Evolutionary conservation across 1,140 invertebrate species (phyloP).

Genomic region (Scaptomyza montana): DNA sequence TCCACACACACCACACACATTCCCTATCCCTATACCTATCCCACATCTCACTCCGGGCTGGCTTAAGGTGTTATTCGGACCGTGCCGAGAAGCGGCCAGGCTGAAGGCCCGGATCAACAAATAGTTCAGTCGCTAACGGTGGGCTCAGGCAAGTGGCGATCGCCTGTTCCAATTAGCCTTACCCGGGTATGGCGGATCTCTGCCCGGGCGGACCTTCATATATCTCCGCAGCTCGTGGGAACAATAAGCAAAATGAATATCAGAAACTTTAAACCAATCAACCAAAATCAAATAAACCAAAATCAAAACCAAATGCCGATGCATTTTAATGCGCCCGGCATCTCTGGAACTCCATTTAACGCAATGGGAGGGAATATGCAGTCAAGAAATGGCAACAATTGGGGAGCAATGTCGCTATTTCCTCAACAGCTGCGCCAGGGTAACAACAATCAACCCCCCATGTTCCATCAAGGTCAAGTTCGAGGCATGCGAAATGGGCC

Average conservation of each 20-base stretch:
- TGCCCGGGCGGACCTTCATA: slow-evolving; percentile 32
- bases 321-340: not conserved
- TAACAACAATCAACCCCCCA: not conserved
- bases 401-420: not conserved
- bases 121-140: slow-evolving; percentile 46
- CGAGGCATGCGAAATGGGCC: not conserved
- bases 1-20: not conserved
- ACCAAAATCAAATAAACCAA: slow-evolving; percentile 1
- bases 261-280: slow-evolving; percentile 18
- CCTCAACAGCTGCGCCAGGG: not conserved
- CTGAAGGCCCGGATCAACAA: slow-evolving; percentile 43
- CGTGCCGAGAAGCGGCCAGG: slow-evolving; percentile 42
- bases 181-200: slow-evolving; percentile 41
- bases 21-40: not conserved
- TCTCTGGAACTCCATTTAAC: not conserved
- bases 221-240: slow-evolving; percentile 40
- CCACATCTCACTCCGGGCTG: slow-evolving; percentile 35
- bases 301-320: not conserved
- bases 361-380: slow-evolving; percentile 1
- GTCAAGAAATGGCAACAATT: not conserved
- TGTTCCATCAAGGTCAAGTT: not conserved
- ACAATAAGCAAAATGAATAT: slow-evolving; percentile 22
- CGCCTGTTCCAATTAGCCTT: slow-evolving; percentile 36
- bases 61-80: slow-evolving; percentile 38
- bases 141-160: slow-evolving; percentile 36